Base-by-base conservation (phyloP, 1,140 invertebrate species). In the Drosophila tristis region DNA sequence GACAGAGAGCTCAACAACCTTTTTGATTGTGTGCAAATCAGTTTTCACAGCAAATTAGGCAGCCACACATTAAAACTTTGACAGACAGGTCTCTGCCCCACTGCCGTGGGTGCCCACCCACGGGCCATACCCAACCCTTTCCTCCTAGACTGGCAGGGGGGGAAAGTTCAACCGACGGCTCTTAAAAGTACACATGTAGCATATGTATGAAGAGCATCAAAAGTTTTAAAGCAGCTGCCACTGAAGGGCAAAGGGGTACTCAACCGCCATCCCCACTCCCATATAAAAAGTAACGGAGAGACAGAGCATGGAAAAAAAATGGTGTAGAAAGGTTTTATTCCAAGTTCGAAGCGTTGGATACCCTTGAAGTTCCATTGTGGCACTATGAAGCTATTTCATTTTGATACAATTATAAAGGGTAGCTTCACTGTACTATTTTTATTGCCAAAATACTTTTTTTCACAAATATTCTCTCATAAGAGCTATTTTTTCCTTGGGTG, bases 11-110 rank as follows among this genome's bases (percentile, higher is more conserved):
- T 42, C 35, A 54, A 45, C 55, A 62, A 31, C 71, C 56, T 72
- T 82, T 78, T 67, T 68, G 74, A 78, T 81, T 65, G 84, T 89
- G 85, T 79, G 75, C 56, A 79, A 89, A 89, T 84, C 75, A 89
- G 85, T 74, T 89, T 89, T 89, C 68, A 84, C 84, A 89, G 84
- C 67, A 89, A 89, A 89, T 89, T 89, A 89, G 84, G 80, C 76
- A 89, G 80, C 71, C 85, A 89, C 78, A 80, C 76, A 74, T 74
- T 65, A 64, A 73, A 87, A 87, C 75, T 87, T 87, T 87, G 67
- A 79, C 75, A 79, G 82, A 73, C 76, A 73, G 57, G 74, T 29
- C 58, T 58, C 50, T 48, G 13, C 57, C 72, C 44, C 54, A 20
- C 5, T 1, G 1, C 20, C 20, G 1, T 20, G 20, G 64, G 45